Evolutionary conservation across 2,888 invertebrate genomes (phyloP), one percentile per base, ranked within the genome.

Genomic region (Sarcophaga rosellei): DNA sequence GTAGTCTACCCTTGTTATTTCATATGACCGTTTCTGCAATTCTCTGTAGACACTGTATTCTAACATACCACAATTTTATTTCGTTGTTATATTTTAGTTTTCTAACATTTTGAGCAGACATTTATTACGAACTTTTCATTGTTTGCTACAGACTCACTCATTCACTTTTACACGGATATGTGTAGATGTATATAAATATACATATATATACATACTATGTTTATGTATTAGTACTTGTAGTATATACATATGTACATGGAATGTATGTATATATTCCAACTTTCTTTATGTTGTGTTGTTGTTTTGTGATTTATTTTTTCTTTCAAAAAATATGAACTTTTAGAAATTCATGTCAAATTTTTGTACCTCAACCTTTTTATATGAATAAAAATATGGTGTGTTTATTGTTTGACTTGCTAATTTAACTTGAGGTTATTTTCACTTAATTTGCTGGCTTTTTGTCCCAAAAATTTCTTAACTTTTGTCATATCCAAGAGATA

Each of bases 51-150:
- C 53, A 15, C 4, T 25, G 5, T 61, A n/a, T 61, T 61, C 61
- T 45, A 44, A 25, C 44, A 8, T 47, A 17, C 35, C 17, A 44
- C 47, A 15, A 59, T 74, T 45, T 17, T 47, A 66, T 65, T 76
- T 66, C 73, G 62, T 66, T 66, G 63, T 53, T n/a, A 47, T 63
- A 61, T 73, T 73, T 44, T 73, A 35, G 15, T 35, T 44, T 35
- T 35, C 57, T 1, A 59, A 45, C 23, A 17, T 66, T 75, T 75
- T 75, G 12, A 57, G 53, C 25, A 57, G 75, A 66, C 75, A 35
- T 74, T 62, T 62, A 74, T 63, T 63, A 74, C 62, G 66, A 57
- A 75, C 57, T 65, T 75, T 66, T 47, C 57, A 75, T 65, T 57
- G 44, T 75, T 57, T 17, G 20, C 35, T 35, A 20, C 53, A 35